Base-by-base conservation (phyloP, 2,797 vertebrate species). In the Borostomias antarcticus region DNA sequence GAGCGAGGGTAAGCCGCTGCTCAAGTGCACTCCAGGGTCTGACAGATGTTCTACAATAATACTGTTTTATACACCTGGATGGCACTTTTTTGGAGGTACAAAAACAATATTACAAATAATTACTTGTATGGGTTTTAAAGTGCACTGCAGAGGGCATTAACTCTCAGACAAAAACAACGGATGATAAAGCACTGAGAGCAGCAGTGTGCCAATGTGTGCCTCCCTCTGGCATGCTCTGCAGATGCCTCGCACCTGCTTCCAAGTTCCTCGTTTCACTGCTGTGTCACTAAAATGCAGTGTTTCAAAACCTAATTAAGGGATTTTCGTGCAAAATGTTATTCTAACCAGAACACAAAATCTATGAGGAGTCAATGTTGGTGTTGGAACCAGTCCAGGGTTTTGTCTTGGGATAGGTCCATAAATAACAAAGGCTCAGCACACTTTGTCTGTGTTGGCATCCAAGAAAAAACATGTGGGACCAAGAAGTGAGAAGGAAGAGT, bases 341-440 rank as follows among this genome's bases (percentile, higher is more conserved):
- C 59, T 19, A 50, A 13, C 32, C 21, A 52, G 43, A 67, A 50
- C 10, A 52, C 23, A 52, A 23, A 35, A 59, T 15, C 57, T 37
- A 15, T 35, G 11, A 26, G n/a, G 15, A 26, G 30, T 33, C 30
- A 40, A 30, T 43, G 29, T 48, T 69, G 68, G 64, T 40, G 40
- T 56, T 67, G 48, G 66, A 58, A 68, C 40, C 28, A 58, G 57
- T 69, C 58, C 50, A 58, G 51, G 51, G 70, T 62, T 54, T 63
- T 56, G 30, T 33, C 28, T 53, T 65, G 66, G 17, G 33, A 57
- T 37, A 48, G 26, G 60, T 62, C 66, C 47, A 48, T 61, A n/a
- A 73, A 71, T 61, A 66, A 64, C 68, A 43, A 59, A 72, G 54
- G 65, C 3, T 0, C 52, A 10, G n/a, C 15, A 37, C 2, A 1